These are phyloP conservation scores for Nymphalis urticae DNA, from an alignment of 2,888 invertebrate species.

Conservation along the genomic window DNA sequence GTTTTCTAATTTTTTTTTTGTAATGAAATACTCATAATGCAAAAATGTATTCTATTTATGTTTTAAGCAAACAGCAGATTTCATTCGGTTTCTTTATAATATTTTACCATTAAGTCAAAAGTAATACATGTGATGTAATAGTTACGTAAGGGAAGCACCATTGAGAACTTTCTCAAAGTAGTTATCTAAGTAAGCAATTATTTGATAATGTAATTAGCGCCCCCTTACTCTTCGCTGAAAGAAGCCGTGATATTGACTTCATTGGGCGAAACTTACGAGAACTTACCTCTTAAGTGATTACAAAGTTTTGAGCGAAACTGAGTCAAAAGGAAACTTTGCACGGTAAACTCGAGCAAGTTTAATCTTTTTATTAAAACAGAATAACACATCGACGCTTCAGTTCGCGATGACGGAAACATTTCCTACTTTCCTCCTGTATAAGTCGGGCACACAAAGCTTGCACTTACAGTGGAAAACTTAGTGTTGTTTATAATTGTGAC, in stretches of 20 bases:
- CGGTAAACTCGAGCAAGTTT: not conserved
- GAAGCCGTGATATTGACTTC: slow-evolving; percentile 20
- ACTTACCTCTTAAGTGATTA: slow-evolving; percentile 25
- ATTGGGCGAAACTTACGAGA: slow-evolving; percentile 17
- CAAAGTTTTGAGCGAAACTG: slow-evolving; percentile 16
- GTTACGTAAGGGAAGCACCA: too few species aligned
- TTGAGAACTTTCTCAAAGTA: not conserved
- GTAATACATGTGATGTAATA: too few species aligned
- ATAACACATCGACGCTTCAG: not conserved
- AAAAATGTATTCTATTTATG: too few species aligned
- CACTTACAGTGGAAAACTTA: too few species aligned
- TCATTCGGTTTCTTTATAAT: too few species aligned
- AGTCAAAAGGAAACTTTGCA: slow-evolving; percentile 6
- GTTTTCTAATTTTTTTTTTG: too few species aligned
- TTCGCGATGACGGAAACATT: not conserved
- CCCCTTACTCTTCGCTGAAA: not conserved
- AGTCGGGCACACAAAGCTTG: too few species aligned
- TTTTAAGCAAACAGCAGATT: too few species aligned
- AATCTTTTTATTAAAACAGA: slow-evolving; percentile 2
- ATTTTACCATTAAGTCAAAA: too few species aligned
- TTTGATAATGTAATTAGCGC: not conserved
- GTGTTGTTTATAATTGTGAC: too few species aligned
- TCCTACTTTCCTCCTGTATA: not conserved
- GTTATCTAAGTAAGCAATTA: not conserved
- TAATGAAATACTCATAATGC: too few species aligned